Conservation (phyloP, 2,113 vertebrate genomes). For the Alligator mississippiensis region DNA sequence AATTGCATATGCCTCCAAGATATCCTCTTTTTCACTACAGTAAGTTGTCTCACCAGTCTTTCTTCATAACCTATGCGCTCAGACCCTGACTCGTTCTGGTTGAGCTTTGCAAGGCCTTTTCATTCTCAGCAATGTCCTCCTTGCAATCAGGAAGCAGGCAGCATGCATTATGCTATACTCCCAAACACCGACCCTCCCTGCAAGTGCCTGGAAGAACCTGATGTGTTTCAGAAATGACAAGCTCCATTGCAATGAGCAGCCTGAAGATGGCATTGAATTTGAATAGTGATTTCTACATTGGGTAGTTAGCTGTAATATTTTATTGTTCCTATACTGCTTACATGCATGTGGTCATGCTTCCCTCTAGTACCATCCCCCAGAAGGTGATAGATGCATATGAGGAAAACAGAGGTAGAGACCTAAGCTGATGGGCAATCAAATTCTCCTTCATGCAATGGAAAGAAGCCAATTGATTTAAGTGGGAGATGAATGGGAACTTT, state of each 20-base stretch:
- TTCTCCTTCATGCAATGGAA: not conserved
- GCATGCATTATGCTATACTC: slow-evolving; percentile 66
- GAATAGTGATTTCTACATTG: not conserved
- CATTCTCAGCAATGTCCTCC: slow-evolving; percentile 64
- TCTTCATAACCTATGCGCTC: slow-evolving; percentile 58
- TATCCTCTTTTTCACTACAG: slow-evolving; percentile 16
- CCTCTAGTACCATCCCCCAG: not conserved
- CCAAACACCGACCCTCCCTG: slow-evolving; percentile 53
- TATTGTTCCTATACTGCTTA: not conserved
- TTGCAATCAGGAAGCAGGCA: slow-evolving; percentile 65
- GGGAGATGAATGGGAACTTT: not conserved
- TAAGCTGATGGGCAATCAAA: not conserved
- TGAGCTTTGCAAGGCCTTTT: slow-evolving; percentile 48
- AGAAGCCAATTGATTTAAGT: not conserved
- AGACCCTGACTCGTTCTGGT: slow-evolving; percentile 56
- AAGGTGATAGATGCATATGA: not conserved
- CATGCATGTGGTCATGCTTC: not conserved
- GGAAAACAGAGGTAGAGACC: not conserved
- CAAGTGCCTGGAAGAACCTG: slow-evolving; percentile 36
- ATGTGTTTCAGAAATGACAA: not conserved
- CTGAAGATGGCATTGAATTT: slow-evolving; percentile 17
- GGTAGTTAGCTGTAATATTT: not conserved
- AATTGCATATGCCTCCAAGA: slow-evolving; percentile 5
- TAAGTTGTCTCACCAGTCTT: slow-evolving; percentile 32
- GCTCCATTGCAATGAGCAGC: not conserved